phyloP scores from a whole-genome alignment of 2,113 vertebrate species.

The Phodopus roborovskii region DNA sequence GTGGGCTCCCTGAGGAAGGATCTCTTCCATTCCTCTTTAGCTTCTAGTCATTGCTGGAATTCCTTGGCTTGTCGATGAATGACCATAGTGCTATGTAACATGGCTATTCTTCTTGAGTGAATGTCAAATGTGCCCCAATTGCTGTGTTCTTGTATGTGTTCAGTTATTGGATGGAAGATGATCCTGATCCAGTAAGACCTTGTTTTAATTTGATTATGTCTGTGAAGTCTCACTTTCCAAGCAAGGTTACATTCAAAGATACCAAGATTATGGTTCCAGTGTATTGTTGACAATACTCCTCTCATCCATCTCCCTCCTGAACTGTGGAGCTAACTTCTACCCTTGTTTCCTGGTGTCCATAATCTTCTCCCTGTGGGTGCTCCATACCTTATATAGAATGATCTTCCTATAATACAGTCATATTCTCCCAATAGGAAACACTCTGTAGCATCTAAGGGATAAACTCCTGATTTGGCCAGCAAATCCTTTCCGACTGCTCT shows the following conservation, averaged over 20 bases:
- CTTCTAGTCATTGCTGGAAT: not conserved
- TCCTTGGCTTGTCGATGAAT: not conserved
- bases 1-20: not conserved
- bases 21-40: not conserved
- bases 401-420: not conserved
- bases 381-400: not conserved
- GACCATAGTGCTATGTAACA: too few relatives aligned
- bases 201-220: not conserved
- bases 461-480: slow-evolving; percentile 29
- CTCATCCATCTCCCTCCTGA: not conserved
- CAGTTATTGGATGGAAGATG: not conserved
- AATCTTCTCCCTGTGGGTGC: not conserved
- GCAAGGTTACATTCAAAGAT: not conserved
- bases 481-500: slow-evolving; percentile 26
- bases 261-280: not conserved
- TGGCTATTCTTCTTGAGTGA: not conserved
- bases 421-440: not conserved
- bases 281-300: not conserved
- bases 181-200: not conserved
- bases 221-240: not conserved
- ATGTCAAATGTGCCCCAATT: not conserved
- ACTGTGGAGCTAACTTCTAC: not conserved
- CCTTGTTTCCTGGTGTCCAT: not conserved
- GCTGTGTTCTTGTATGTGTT: not conserved
- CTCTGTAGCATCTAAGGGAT: not conserved